Conservation (phyloP, 1,140 invertebrate genomes). For the Drosophila kohkoa region DNA sequence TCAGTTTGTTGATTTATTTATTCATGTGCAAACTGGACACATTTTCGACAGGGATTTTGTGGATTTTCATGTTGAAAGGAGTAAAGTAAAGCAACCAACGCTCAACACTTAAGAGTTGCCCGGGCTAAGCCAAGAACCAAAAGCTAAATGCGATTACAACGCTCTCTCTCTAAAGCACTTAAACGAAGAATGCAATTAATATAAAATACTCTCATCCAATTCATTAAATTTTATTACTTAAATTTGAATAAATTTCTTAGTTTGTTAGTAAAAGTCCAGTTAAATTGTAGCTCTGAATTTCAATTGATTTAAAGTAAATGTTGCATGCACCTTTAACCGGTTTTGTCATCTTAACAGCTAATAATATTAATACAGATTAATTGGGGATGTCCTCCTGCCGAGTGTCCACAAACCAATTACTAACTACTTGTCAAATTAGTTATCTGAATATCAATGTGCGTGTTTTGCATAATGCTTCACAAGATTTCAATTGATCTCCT, state of each 20-base stretch:
- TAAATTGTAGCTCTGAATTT: constrained; percentile 3
- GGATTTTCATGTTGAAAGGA: constrained; percentile 37
- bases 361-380: constrained; percentile 23
- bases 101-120: background rate
- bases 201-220: background rate
- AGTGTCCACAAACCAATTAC: constrained; percentile 22
- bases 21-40: constrained; percentile 42
- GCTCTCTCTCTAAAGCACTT: background rate
- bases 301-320: constrained; percentile 1
- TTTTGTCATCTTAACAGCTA: constrained; percentile 8
- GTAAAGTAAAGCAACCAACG: background rate
- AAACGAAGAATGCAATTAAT: background rate
- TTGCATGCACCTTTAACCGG: constrained; percentile 39
- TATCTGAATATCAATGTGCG: constrained; percentile 41
- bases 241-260: constrained; percentile 1
- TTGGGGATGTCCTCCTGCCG: background rate
- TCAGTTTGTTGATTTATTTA: constrained; percentile 47
- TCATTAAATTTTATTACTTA: constrained; percentile 16
- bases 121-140: background rate
- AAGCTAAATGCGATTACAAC: background rate
- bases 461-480: constrained; percentile 74
- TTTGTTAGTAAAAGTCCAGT: constrained; percentile 9
- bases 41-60: constrained; percentile 44
- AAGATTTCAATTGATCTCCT: constrained; percentile 8
- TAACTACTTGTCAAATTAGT: constrained; percentile 35